Evolutionary conservation across 2,113 vertebrate species (phyloP).

Genomic region (Rafetus swinhoei): DNA sequence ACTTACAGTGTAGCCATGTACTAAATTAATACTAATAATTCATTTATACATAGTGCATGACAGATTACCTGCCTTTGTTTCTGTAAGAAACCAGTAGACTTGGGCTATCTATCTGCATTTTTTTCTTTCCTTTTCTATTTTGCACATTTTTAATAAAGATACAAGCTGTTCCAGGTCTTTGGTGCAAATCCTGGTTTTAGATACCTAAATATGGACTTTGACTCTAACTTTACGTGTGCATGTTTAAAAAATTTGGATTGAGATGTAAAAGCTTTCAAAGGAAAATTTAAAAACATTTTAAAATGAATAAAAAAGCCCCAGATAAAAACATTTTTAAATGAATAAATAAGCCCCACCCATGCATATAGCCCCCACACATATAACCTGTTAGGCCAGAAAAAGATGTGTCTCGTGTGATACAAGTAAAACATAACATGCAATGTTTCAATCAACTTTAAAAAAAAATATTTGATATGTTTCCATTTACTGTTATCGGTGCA

Average conservation of each 20-base stretch:
- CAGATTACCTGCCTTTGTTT: not conserved
- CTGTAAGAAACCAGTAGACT: not conserved
- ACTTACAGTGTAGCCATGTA: not conserved
- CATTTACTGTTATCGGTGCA: constrained; percentile 51
- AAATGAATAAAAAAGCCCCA: not conserved
- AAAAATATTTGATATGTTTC: constrained; percentile 40
- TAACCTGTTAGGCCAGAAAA: not conserved
- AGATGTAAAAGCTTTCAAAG: not conserved
- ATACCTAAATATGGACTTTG: not conserved
- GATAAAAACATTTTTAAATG: not conserved
- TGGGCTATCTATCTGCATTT: not conserved
- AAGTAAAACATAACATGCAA: not conserved
- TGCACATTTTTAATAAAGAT: not conserved
- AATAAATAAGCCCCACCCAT: not conserved
- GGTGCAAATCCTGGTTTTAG: not conserved
- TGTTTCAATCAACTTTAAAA: not conserved
- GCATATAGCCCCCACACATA: not conserved
- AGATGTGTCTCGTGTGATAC: not conserved
- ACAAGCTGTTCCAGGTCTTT: not conserved
- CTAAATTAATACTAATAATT: not conserved
- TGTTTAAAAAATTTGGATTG: constrained; percentile 1
- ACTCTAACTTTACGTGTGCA: not conserved
- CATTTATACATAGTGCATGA: accelerated
- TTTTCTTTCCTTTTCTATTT: not conserved
- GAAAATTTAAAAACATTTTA: not conserved